phyloP scores from a whole-genome alignment of 2,797 vertebrate genomes.

The Rhynchonycteris naso region DNA sequence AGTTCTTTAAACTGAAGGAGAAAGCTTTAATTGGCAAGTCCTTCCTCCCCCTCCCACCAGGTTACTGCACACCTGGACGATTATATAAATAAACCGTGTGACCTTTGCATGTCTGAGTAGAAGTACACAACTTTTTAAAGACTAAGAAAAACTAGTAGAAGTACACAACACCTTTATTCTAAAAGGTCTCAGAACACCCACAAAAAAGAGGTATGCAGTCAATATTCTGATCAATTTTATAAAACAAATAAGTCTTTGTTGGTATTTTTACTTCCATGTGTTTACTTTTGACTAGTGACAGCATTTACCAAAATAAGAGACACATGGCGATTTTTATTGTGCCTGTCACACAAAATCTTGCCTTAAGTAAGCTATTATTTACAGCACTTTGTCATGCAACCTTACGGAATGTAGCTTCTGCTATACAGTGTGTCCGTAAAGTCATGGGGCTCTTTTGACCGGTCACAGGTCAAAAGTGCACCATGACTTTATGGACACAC shows the following conservation, averaged over 20 bases:
- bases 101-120: neutral
- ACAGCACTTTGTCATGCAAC: neutral
- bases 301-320: constrained; percentile 37
- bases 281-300: constrained; percentile 41
- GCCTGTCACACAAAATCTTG: neutral
- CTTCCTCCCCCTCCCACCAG: neutral
- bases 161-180: neutral
- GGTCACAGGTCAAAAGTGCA: too few relatives aligned
- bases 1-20: neutral
- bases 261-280: neutral
- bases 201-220: neutral
- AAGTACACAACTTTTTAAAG: neutral
- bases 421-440: too few relatives aligned
- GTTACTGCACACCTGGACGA: too few relatives aligned
- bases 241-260: constrained; percentile 9
- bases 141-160: neutral
- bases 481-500: too few relatives aligned
- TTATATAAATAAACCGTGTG: neutral
- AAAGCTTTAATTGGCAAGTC: neutral
- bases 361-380: constrained; percentile 13
- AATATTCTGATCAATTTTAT: constrained; percentile 46
- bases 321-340: neutral
- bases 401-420: neutral
- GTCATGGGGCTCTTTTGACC: too few relatives aligned
- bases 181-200: constrained; percentile 7